Evolutionary conservation across 2,888 invertebrate species (phyloP).

Genomic region (Apotomis betuletana): DNA sequence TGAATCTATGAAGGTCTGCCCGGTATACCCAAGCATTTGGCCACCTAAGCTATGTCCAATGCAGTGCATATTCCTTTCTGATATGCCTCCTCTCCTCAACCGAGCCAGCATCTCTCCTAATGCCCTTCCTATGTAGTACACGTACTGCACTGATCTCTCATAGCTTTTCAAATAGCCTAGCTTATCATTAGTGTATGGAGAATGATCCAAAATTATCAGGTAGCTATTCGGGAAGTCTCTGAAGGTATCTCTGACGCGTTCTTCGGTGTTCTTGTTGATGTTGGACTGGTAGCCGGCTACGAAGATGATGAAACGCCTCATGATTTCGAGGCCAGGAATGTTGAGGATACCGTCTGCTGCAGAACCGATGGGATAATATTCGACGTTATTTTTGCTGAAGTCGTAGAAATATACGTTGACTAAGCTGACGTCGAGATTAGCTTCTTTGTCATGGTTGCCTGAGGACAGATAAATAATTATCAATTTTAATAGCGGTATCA

Average conservation of each 20-base stretch:
- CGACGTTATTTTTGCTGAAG: conserved; percentile 57
- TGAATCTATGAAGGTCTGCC: conserved; percentile 58
- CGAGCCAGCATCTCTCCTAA: conserved; percentile 63
- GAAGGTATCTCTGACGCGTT: conserved; percentile 67
- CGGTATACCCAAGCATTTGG: conserved; percentile 70
- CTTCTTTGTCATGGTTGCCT: conserved; percentile 65
- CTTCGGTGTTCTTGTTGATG: conserved; percentile 68
- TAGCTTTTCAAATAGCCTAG: conserved; percentile 68
- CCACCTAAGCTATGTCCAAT: conserved; percentile 76
- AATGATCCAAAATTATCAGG: conserved; percentile 75
- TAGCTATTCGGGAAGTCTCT: conserved; percentile 67
- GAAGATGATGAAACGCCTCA: conserved; percentile 66
- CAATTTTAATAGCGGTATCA: too few relatives aligned
- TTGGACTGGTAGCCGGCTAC: conserved; percentile 72
- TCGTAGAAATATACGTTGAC: conserved; percentile 70
- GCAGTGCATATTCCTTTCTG: conserved; percentile 66
- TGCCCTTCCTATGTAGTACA: conserved; percentile 71
- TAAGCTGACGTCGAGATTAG: conserved; percentile 67
- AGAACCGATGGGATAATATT: conserved; percentile 59
- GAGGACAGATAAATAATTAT: conserved; percentile 34
- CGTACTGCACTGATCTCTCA: conserved; percentile 70
- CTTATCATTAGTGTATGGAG: conserved; percentile 69
- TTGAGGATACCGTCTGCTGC: conserved; percentile 66
- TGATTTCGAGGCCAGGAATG: conserved; percentile 58
- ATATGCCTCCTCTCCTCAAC: conserved; percentile 61